Conservation (phyloP, 2,888 invertebrate genomes). For the Atethmia centrago region DNA sequence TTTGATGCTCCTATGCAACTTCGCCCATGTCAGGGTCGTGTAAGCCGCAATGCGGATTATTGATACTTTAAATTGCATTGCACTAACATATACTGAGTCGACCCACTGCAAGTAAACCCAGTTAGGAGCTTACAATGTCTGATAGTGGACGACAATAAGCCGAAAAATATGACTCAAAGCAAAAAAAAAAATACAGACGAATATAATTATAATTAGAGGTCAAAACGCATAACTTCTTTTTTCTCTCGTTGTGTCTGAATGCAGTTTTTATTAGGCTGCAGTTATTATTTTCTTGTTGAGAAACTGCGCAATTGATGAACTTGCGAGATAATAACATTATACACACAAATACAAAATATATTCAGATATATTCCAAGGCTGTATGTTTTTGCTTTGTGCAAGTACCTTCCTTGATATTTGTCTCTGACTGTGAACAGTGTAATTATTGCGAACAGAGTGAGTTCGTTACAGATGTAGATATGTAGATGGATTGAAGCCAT, state of each 20-base stretch:
- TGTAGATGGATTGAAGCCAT: not conserved
- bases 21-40: not conserved
- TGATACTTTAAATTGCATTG: not conserved
- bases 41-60: constrained; percentile 18
- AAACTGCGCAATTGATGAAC: constrained; percentile 14
- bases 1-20: not conserved
- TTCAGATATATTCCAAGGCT: constrained; percentile 6
- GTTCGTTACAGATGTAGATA: not conserved
- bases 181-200: not conserved
- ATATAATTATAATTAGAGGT: not conserved
- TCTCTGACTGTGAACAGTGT: not conserved
- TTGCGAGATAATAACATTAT: constrained; percentile 5
- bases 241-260: not conserved
- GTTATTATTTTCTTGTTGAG: not conserved
- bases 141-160: not conserved
- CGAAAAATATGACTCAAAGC: not conserved
- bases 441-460: not conserved
- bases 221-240: not conserved
- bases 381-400: constrained; percentile 7
- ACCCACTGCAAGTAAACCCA: not conserved
- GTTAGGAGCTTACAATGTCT: not conserved
- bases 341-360: constrained; percentile 3
- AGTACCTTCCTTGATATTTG: not conserved
- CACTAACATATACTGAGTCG: not conserved
- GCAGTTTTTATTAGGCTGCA: not conserved